These are phyloP conservation scores for Halcyon malimbica DNA, from an alignment of 2,113 vertebrate species.

Conservation along the genomic window DNA sequence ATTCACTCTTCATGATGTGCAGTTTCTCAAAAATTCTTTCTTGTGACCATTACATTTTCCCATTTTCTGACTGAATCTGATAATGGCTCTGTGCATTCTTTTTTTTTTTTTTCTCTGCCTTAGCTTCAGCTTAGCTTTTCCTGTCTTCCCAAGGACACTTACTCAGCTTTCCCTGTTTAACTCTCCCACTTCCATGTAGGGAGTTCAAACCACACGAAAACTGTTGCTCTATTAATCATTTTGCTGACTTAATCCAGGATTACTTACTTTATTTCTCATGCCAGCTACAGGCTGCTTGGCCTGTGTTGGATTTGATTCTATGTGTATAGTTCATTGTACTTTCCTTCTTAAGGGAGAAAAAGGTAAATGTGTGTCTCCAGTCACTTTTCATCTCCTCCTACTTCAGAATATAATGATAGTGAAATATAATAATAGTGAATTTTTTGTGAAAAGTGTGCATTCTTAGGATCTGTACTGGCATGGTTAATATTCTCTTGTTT, in stretches of 20 bases:
- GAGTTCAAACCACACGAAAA: background rate
- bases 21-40: background rate
- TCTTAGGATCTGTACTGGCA: background rate
- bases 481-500: background rate
- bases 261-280: background rate
- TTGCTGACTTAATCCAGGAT: background rate
- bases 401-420: background rate
- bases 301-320: background rate
- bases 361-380: background rate
- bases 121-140: background rate
- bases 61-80: background rate
- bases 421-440: background rate
- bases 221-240: background rate
- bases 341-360: background rate
- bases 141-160: background rate
- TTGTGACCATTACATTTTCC: background rate
- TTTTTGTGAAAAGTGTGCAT: background rate
- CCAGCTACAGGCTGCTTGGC: background rate
- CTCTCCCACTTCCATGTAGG: background rate
- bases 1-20: background rate
- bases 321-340: background rate
- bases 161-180: background rate
- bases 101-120: background rate
- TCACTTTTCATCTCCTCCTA: background rate
- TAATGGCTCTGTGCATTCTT: background rate